A percentile compares a stretch with the other conserved stretches of the same genome.
These are phyloP conservation scores for Leptinotarsa defecta DNA, from an alignment of 1,140 invertebrate species.

Conservation along the genomic window DNA sequence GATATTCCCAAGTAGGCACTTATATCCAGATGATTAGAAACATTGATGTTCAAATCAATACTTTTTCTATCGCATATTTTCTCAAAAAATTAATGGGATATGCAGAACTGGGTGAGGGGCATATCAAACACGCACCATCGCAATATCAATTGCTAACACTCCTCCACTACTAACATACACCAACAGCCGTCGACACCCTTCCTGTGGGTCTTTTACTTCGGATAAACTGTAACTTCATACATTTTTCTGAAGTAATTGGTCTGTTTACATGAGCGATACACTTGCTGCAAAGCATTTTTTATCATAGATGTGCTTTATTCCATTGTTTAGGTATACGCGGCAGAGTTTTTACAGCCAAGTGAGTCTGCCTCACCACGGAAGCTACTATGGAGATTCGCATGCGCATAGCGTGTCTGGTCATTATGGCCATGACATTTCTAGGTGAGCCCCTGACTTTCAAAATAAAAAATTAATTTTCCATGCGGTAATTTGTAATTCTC, in stretches of 20 bases:
- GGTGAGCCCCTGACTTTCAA: conserved; percentile 45
- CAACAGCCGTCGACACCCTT: background rate
- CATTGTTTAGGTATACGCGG: conserved; percentile 54
- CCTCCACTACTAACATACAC: background rate
- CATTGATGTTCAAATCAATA: no score
- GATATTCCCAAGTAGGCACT: no score
- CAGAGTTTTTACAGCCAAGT: conserved; percentile 56
- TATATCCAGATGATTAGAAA: no score
- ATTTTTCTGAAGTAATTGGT: background rate
- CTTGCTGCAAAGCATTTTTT: conserved; percentile 9
- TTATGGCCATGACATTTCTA: conserved; percentile 54
- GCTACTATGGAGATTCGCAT: conserved; percentile 52
- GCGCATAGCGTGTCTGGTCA: conserved; percentile 51
- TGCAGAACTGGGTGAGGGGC: no score
- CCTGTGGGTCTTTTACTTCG: background rate
- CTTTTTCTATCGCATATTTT: no score
- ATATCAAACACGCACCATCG: no score
- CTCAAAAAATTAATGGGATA: no score
- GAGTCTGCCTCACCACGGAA: conserved; percentile 45
- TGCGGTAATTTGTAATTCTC: no score
- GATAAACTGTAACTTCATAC: background rate
- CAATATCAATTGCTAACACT: background rate
- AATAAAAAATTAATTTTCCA: no score
- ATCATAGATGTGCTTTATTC: conserved; percentile 38
- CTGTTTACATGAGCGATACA: background rate